Base-by-base conservation (phyloP, 2,113 vertebrate genomes). In the Sorex araneus region DNA sequence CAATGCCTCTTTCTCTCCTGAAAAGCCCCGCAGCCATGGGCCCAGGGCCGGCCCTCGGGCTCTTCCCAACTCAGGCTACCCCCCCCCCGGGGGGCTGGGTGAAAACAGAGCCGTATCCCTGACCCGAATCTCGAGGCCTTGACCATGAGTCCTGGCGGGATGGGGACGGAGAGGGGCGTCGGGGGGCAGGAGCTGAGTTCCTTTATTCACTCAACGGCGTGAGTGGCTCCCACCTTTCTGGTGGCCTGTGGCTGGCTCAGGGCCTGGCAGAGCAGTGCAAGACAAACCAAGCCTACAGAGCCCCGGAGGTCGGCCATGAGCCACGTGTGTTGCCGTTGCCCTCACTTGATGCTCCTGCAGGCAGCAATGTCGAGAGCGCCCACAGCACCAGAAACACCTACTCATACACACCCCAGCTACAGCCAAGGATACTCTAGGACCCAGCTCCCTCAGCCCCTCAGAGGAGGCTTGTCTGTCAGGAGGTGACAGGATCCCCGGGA, bases 1-100 rank as follows among this genome's bases (percentile, higher is more conserved):
- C 94, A 80, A 25, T 74, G 88, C 71, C 45, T 64, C 91, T 92
- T 80, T 84, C 43, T 77, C 82, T 87, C 83, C 92, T 50, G 43
- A 27, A 66, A 70, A 36, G 78, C 63, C 66, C 69, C 25, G 23
- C 0, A 66, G 32, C 70, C 36, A 21, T 23, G 57, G 57, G 0
- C 50, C 28, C 18, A 0, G 16, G 28, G 71, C 64, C 12, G 1
- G 19, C 0, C 6, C 21, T 27, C 32, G 0, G 4, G 50, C 67
- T 69, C 15, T 32, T 18, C 67, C 67, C 67, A 32, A 5, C 67
- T 69, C 30, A 3, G 16, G 30, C 67, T 3, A 32, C n/a, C 66
- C 66, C 66, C 12, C 2, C 63, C 8, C 32, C 18, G 16, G 21
- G 67, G 64, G 8, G 7, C n/a, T 15, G 67, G 67, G 67, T 27